These are phyloP conservation scores for Platorchestia sp. DNA, from an alignment of 1,140 invertebrate genomes.

Conservation along the genomic window DNA sequence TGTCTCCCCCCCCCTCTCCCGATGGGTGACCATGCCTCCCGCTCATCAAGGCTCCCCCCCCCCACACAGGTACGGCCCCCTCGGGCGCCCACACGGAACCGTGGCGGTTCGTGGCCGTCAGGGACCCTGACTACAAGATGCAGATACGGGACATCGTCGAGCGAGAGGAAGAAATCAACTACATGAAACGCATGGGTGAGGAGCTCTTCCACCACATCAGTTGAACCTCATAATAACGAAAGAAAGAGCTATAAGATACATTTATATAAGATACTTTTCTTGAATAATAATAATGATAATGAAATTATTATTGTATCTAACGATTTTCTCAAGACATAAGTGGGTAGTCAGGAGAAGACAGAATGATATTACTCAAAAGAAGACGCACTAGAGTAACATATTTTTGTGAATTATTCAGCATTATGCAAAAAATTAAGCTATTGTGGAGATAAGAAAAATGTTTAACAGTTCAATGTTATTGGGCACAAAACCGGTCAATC, in stretches of 20 bases:
- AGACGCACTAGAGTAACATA: no score
- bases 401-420: no score
- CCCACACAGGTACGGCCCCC: slow-evolving; percentile 82
- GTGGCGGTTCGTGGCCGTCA: slow-evolving; percentile 88
- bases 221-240: no score
- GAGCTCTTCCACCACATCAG: background rate
- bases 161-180: slow-evolving; percentile 89
- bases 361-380: no score
- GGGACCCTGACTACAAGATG: slow-evolving; percentile 78
- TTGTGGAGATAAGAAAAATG: no score
- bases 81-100: slow-evolving; percentile 94
- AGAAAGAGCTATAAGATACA: no score
- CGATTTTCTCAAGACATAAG: no score
- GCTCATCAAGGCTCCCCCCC: background rate
- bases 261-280: no score
- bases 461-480: no score
- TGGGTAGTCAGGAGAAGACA: no score
- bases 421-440: no score
- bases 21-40: background rate
- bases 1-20: background rate
- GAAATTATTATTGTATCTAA: background rate
- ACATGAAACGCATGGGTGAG: slow-evolving; percentile 85
- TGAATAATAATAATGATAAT: background rate
- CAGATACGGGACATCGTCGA: slow-evolving; percentile 85
- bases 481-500: no score